Base-by-base conservation (phyloP, 2,797 vertebrate species). In the Propithecus perrieri region DNA sequence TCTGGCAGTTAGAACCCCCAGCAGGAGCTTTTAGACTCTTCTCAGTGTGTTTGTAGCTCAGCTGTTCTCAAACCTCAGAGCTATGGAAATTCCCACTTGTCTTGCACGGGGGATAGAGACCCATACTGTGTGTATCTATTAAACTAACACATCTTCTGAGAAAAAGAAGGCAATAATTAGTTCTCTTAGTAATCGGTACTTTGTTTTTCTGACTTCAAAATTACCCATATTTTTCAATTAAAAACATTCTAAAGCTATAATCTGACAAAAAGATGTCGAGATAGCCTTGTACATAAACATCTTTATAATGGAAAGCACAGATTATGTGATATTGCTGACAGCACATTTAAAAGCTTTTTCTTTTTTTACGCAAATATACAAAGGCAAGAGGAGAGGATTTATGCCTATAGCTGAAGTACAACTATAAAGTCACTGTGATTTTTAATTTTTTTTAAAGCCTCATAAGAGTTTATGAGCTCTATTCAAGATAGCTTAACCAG, bases 211-310 rank as follows among this genome's bases (percentile, higher is more conserved):
- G 53, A 92, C 78, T 97, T 98, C 46, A 96, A 94, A 97, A 97
- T 95, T 89, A 84, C 94, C 81, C 92, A 86, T 95, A 97, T 96
- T 97, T 97, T 97, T 96, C 93, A 95, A 91, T 94, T 97, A 95
- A 96, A 96, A 95, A 63, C 43, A 75, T 91, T 97, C 28, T 95
- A 61, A 94, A 90, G 57, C 76, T 97, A 41, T 95, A 96, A 96
- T 95, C 84, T 95, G 87, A 90, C 30, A 93, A 78, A 91, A 94
- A 95, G 74, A 93, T 95, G 50, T 95, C 89, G 63, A 83, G 69
- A 83, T 93, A 95, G 46, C 33, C 33, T 33, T 43, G 10, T 71
- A 33, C 13, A 63, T 71, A 78, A 91, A 96, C 96, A 65, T 86
- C n/a, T 84, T 91, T 91, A 41, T 93, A 95, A 91, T 95, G 89